Conservation (phyloP, 2,888 invertebrate genomes). For the Copidosoma aretas region DNA sequence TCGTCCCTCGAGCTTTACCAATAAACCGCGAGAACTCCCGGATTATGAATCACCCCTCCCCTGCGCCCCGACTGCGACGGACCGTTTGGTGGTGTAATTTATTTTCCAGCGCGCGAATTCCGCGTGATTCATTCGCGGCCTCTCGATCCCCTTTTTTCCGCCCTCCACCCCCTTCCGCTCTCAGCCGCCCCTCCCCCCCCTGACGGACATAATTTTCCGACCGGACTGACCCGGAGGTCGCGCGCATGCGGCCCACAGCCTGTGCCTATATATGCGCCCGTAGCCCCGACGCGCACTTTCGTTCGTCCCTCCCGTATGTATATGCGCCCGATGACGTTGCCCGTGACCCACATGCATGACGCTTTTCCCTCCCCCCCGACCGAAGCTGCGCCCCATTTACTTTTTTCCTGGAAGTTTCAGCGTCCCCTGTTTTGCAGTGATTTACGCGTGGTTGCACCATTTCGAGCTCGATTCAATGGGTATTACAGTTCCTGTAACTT, state of each 20-base stretch:
- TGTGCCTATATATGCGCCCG: neutral
- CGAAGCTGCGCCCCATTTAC: no score
- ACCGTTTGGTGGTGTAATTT: neutral
- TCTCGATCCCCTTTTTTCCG: neutral
- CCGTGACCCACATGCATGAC: neutral
- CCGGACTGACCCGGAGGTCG: neutral
- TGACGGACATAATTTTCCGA: neutral
- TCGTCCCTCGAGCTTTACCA: neutral
- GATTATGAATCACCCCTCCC: neutral
- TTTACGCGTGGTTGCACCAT: no score
- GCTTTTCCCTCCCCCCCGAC: no score
- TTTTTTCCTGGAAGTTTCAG: neutral
- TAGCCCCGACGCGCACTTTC: neutral
- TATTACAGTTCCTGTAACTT: no score
- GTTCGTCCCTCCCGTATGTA: neutral
- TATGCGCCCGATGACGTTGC: neutral
- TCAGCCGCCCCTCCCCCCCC: neutral
- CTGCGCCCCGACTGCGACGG: neutral
- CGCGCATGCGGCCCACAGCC: neutral
- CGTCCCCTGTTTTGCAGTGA: no score
- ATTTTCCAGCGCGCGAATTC: neutral
- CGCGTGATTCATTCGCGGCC: neutral
- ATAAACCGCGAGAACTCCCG: neutral
- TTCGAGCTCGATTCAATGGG: no score
- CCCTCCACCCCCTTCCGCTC: slow-evolving; percentile 3